Evolutionary conservation across 1,140 invertebrate species (phyloP), one percentile per base, ranked within the genome.

Genomic region (Temnothorax nylanderi): DNA sequence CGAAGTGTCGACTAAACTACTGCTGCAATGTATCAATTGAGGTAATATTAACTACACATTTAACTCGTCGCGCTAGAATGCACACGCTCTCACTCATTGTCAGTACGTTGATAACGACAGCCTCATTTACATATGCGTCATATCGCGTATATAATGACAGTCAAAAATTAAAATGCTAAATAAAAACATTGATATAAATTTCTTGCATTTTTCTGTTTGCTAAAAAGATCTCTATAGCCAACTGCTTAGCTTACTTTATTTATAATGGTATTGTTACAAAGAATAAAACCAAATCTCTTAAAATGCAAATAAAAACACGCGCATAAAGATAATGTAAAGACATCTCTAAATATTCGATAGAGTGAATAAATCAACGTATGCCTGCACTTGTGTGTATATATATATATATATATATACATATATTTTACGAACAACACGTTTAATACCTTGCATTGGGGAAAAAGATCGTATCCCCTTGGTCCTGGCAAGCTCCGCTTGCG

Each of bases 41-140:
- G 54, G 54, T 74, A 75, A 74, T 84, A 72, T 82, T 82, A 84
- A 84, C 37, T 84, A 74, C 69, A 60, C 18, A 44, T 74, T 74
- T 74, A 74, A 74, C 69, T 75, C 26, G n/a, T 75, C 54, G 54
- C 54, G 54, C 26, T 75, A 75, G 26, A 84, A 74, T 62, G 69
- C 78, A 81, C 41, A 32, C 51, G 32, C 26, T 41, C n/a, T 82
- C 67, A 26, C 11, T 16, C 26, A 26, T 26, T 26, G 26, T 26
- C 26, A 60, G 18, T 74, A 18, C 34, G 21, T 84, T 82, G 44
- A 54, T 75, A 74, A 60, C 60, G 54, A 60, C 41, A 47, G 41
- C 11, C 13, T 60, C 32, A 56, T 74, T 54, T 74, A 69, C 26
- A 4, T 51, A 21, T 37, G 18, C 13, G 32, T 82, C 67, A 58